Percentiles rank a stretch among this genome's conserved stretches.
phyloP scores from a whole-genome alignment of 1,140 invertebrate species.

The Neodiprion virginianus region DNA sequence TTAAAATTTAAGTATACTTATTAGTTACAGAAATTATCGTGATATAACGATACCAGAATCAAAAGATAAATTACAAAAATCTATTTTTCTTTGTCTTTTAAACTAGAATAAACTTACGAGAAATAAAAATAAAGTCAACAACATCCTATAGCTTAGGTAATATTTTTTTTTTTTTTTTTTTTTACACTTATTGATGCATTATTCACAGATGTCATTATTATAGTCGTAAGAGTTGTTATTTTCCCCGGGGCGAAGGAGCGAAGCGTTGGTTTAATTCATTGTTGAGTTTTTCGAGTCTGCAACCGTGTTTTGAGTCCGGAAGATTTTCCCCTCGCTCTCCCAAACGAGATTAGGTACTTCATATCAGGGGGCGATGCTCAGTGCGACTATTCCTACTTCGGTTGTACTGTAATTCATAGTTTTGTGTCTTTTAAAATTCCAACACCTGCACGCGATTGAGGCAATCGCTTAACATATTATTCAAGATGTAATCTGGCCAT shows the following conservation, averaged over 20 bases:
- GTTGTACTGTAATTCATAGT: slow-evolving; percentile 1
- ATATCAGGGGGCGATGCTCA: background rate
- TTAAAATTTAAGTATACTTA: too few species aligned
- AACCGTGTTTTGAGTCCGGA: background rate
- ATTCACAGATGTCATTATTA: background rate
- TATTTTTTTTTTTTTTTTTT: background rate
- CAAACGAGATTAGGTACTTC: background rate
- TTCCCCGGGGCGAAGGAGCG: background rate
- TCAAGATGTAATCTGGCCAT: too few species aligned
- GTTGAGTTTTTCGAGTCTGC: background rate
- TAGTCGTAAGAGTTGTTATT: too few species aligned
- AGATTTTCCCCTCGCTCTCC: background rate
- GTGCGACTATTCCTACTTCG: background rate
- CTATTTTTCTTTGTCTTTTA: too few species aligned
- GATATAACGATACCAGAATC: too few species aligned
- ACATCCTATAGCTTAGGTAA: background rate
- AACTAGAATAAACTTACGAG: too few species aligned
- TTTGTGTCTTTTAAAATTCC: background rate
- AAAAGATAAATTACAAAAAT: too few species aligned
- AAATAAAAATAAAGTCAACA: background rate
- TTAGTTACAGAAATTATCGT: too few species aligned
- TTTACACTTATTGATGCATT: background rate
- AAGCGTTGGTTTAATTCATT: background rate
- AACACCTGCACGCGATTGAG: too few species aligned
- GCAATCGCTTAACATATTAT: too few species aligned